Percentiles rank a stretch among this genome's conserved stretches.
Conservation (phyloP, 2,888 invertebrate species). For the Lepidochitona cinerea region DNA sequence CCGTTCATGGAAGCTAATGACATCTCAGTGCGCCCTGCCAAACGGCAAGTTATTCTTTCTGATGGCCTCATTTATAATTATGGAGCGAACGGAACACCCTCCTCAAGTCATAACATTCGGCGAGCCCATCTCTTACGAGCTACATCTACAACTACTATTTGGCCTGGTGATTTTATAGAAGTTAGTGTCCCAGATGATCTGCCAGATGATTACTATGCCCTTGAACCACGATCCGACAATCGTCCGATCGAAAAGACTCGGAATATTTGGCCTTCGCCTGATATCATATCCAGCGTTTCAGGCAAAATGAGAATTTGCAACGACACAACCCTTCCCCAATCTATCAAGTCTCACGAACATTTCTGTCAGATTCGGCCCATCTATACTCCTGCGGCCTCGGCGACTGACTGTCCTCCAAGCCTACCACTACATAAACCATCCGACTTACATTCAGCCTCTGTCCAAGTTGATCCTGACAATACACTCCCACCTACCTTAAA, state of each 20-base stretch:
- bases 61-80: constrained; percentile 15
- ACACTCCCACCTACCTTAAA: constrained; percentile 4
- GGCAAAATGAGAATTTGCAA: constrained; percentile 22
- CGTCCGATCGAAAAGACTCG: not conserved
- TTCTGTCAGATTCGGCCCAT: constrained; percentile 22
- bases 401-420: not conserved
- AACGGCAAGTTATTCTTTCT: constrained; percentile 22
- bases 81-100: not conserved
- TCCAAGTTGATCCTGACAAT: constrained; percentile 26
- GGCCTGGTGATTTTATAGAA: constrained; percentile 33
- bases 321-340: constrained; percentile 10
- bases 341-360: constrained; percentile 23
- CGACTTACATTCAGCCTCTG: not conserved
- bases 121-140: constrained; percentile 18
- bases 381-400: not conserved
- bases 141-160: constrained; percentile 15
- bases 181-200: too few species aligned
- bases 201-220: too few species aligned
- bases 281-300: constrained; percentile 19
- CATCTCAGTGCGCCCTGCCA: constrained; percentile 31
- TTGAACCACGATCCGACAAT: constrained; percentile 6
- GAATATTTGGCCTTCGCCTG: constrained; percentile 12
- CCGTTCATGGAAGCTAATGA: constrained; percentile 40
- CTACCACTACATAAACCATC: not conserved
- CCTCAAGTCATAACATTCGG: constrained; percentile 1